A percentile compares a stretch with the other conserved stretches of the same genome.
phyloP scores from a whole-genome alignment of 2,797 vertebrate genomes.

The Pteropus rufus region DNA sequence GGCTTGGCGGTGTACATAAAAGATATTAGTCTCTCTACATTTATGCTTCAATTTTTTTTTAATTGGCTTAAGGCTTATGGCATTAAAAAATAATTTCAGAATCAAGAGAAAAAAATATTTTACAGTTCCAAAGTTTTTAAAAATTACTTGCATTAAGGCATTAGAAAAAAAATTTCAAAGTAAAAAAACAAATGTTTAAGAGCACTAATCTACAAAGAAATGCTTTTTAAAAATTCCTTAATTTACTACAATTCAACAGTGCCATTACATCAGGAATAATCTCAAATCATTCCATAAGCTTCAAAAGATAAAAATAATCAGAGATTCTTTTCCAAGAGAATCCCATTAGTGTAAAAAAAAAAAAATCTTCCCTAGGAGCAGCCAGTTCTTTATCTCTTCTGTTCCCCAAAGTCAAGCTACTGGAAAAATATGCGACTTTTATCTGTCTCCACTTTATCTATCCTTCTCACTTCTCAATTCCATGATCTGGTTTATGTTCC shows the following conservation, averaged over 20 bases:
- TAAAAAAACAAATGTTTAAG: slow-evolving; percentile 6
- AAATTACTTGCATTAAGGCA: not conserved
- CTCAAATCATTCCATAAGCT: not conserved
- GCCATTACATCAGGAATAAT: not conserved
- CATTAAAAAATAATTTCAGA: not conserved
- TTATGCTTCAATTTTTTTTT: not conserved
- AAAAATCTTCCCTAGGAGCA: not conserved
- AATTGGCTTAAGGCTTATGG: not conserved
- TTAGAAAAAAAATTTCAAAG: slow-evolving; percentile 27
- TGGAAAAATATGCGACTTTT: not conserved
- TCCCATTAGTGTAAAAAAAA: not conserved
- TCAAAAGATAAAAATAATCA: not conserved
- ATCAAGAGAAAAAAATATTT: not conserved
- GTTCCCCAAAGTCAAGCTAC: slow-evolving; percentile 16
- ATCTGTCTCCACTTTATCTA: not conserved
- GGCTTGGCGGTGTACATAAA: not conserved
- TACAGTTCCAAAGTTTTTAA: not conserved
- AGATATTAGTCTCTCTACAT: not conserved
- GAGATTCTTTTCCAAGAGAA: not conserved
- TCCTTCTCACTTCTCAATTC: not conserved
- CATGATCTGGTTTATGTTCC: slow-evolving; percentile 9
- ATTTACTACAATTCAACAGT: slow-evolving; percentile 10
- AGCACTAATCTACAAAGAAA: slow-evolving; percentile 21
- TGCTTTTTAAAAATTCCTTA: not conserved
- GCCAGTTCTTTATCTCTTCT: slow-evolving; percentile 10